These are phyloP conservation scores for Slavum lentiscoides DNA, from an alignment of 2,888 invertebrate species.

Conservation along the genomic window DNA sequence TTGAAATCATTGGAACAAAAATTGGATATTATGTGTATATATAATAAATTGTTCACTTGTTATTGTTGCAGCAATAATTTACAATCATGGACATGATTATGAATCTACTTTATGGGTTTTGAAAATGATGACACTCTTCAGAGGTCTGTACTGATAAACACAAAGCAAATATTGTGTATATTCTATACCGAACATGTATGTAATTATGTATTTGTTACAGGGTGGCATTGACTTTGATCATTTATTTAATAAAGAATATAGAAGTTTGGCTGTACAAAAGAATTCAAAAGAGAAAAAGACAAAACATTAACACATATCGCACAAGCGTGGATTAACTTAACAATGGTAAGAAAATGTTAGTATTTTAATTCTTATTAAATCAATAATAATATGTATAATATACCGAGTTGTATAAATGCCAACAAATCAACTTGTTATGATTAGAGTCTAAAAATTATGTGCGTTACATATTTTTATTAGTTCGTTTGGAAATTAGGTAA, in stretches of 20 bases:
- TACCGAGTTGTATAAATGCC: no score
- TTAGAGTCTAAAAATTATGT: no score
- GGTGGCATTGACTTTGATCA: conserved; percentile 64
- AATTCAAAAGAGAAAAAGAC: conserved; percentile 92
- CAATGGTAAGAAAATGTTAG: conserved; percentile 65
- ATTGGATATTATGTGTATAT: conserved; percentile 19
- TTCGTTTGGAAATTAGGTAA: no score
- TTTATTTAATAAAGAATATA: conserved; percentile 83
- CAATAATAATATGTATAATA: no score
- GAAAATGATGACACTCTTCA: conserved; percentile 85
- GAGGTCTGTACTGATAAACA: conserved; percentile 62
- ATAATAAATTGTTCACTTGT: conserved; percentile 60
- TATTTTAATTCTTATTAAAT: no score
- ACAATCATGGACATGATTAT: conserved; percentile 83
- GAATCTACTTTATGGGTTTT: conserved; percentile 86
- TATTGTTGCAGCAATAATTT: conserved; percentile 85
- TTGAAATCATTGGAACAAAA: conserved; percentile 31
- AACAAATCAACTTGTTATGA: no score
- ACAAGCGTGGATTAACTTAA: conserved; percentile 91
- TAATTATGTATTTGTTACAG: conserved; percentile 36
- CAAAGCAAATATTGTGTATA: not conserved
- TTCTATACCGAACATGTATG: not conserved
- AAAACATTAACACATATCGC: conserved; percentile 95
- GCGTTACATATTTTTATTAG: no score
- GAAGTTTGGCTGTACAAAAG: conserved; percentile 86